Evolutionary conservation across 1,140 invertebrate species (phyloP).

Genomic region (Macrobrachium rosenbergii): DNA sequence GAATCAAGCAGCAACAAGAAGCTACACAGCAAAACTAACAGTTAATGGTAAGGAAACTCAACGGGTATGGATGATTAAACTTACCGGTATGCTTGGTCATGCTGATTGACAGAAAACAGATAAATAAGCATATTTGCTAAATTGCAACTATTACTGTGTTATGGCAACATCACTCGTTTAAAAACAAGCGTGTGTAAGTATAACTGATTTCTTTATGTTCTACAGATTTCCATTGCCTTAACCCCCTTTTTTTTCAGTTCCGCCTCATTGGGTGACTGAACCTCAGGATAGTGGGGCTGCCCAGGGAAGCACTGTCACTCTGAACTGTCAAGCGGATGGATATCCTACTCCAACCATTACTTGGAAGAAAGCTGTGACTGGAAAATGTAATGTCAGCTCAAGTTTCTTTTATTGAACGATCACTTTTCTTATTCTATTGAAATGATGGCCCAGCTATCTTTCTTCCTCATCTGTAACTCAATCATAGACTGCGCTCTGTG

Average conservation of each 20-base stretch:
- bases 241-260: conserved; percentile 77
- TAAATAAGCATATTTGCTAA: no score
- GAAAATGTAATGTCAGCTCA: conserved; percentile 72
- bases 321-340: conserved; percentile 96
- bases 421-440: no score
- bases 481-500: no score
- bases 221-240: no score
- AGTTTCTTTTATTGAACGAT: neutral
- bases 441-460: no score
- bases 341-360: conserved; percentile 94
- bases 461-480: no score
- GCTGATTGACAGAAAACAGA: neutral
- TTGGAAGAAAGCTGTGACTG: conserved; percentile 93
- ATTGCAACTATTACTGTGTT: no score
- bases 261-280: conserved; percentile 95
- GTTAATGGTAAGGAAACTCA: conserved; percentile 73
- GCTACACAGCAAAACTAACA: conserved; percentile 72
- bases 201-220: no score
- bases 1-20: conserved; percentile 72
- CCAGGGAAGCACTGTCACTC: conserved; percentile 89
- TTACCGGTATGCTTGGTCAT: neutral
- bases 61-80: conserved; percentile 65
- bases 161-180: no score
- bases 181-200: no score
- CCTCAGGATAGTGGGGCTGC: conserved; percentile 96